These are phyloP conservation scores for Sterrhoptilus dennistouni DNA, from an alignment of 2,113 vertebrate species.

Conservation along the genomic window DNA sequence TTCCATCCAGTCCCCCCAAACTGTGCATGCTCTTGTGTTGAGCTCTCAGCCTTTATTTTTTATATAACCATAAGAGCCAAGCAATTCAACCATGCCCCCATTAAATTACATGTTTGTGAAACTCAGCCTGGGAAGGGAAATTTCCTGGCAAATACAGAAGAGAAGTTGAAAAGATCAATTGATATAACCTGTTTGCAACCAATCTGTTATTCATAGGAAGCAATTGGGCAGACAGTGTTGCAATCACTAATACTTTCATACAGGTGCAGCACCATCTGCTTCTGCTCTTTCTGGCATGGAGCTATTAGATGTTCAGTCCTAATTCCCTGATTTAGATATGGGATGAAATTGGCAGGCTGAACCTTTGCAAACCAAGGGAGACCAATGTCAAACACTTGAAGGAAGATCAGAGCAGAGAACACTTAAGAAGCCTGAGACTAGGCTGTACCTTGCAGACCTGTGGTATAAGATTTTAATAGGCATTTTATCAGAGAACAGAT, in stretches of 20 bases:
- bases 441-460: background rate
- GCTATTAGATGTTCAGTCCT: background rate
- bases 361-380: background rate
- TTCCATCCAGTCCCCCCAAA: background rate
- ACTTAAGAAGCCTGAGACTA: background rate
- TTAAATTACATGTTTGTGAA: background rate
- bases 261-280: conserved; percentile 42
- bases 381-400: background rate
- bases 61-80: background rate
- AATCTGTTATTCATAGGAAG: conserved; percentile 26
- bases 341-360: background rate
- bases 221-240: conserved; percentile 43
- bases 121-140: conserved; percentile 30
- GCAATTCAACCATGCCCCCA: background rate
- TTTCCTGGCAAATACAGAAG: background rate
- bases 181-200: conserved; percentile 52
- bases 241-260: background rate
- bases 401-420: background rate
- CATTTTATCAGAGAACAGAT: background rate
- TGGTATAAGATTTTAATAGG: background rate
- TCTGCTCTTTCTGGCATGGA: background rate
- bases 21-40: background rate
- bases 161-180: conserved; percentile 45
- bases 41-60: background rate
- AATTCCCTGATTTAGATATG: background rate